Conservation (phyloP, 2,888 invertebrate species). For the Gordius sp. region DNA sequence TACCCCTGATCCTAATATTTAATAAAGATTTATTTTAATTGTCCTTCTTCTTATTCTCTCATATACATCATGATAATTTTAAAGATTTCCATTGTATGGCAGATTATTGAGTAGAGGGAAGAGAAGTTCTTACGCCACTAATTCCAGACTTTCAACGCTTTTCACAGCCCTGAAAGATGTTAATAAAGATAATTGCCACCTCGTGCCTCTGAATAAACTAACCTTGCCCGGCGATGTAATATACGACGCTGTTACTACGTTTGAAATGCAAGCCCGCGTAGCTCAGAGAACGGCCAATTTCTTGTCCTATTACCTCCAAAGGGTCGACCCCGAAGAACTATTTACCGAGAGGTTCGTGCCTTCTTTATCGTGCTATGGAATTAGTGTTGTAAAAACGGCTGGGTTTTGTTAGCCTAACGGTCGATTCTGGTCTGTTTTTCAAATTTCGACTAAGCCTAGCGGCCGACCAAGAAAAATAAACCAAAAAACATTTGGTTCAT, state of each 20-base stretch:
- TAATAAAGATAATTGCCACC: slow-evolving; percentile 20
- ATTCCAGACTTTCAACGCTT: neutral
- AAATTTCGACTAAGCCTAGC: too few relatives aligned
- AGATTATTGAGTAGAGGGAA: neutral
- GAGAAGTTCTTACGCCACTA: neutral
- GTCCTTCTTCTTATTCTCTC: too few relatives aligned
- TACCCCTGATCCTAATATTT: too few relatives aligned
- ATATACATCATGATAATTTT: too few relatives aligned
- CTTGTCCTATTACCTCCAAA: slow-evolving; percentile 66
- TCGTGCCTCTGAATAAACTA: slow-evolving; percentile 46
- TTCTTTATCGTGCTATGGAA: too few relatives aligned
- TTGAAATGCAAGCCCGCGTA: slow-evolving; percentile 79
- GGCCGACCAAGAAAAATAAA: too few relatives aligned
- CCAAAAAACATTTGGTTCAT: too few relatives aligned
- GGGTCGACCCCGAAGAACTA: slow-evolving; percentile 28
- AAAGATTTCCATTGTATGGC: too few relatives aligned
- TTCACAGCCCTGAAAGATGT: slow-evolving; percentile 18
- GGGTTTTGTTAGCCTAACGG: too few relatives aligned
- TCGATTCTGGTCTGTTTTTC: too few relatives aligned
- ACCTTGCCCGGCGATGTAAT: slow-evolving; percentile 56
- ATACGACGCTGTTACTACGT: slow-evolving; percentile 58
- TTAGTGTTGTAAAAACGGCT: too few relatives aligned
- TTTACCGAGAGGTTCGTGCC: slow-evolving; percentile 17
- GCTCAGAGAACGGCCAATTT: slow-evolving; percentile 82
- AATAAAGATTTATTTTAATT: too few relatives aligned